Conservation (phyloP, 2,888 invertebrate species). For the Galeopsomyia nigrocyanea region DNA sequence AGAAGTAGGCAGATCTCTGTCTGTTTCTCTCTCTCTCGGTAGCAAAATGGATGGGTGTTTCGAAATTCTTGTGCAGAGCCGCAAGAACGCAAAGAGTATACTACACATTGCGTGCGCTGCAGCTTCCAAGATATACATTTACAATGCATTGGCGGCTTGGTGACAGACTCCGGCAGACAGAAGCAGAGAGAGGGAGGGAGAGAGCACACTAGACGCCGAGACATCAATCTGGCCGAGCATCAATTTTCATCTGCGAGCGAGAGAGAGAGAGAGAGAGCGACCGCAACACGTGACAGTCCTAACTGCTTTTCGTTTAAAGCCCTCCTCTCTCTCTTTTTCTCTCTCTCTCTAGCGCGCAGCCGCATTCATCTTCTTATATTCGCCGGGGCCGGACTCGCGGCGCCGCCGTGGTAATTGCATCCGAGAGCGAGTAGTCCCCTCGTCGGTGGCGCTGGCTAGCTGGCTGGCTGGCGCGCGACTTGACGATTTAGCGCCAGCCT, state of each 20-base stretch:
- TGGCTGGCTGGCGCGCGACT: constrained; percentile 48
- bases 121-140: no score
- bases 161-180: constrained; percentile 43
- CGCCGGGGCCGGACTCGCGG: constrained; percentile 34
- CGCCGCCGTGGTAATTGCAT: constrained; percentile 42
- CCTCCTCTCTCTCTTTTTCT: constrained; percentile 33
- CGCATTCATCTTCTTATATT: constrained; percentile 26
- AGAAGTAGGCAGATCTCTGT: not conserved
- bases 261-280: no score
- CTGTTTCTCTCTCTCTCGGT: not conserved
- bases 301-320: constrained; percentile 65
- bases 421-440: not conserved
- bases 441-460: constrained; percentile 40
- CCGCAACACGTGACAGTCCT: constrained; percentile 68
- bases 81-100: constrained; percentile 2
- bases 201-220: not conserved
- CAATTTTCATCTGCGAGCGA: constrained; percentile 56
- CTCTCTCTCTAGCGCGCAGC: not conserved
- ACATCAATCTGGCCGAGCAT: constrained; percentile 42
- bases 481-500: constrained; percentile 50
- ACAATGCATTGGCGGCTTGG: no score
- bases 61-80: constrained; percentile 38
- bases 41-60: constrained; percentile 30
- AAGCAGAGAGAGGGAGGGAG: not conserved
- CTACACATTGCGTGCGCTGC: not conserved